Evolutionary conservation across 2,888 invertebrate species (phyloP).

Genomic region (Aradus depressus): DNA sequence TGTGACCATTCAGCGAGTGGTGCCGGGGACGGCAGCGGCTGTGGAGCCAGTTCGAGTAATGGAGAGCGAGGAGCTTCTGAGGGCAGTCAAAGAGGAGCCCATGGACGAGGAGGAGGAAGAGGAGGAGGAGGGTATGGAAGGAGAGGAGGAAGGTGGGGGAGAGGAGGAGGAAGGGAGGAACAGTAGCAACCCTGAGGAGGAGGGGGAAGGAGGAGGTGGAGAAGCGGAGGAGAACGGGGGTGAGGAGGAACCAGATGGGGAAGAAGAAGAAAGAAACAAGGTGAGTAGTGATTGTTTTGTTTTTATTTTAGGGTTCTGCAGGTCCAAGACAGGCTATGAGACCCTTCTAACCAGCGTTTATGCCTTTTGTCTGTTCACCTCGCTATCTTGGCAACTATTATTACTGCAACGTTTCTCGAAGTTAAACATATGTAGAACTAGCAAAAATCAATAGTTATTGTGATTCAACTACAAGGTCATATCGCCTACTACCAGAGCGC

Average conservation of each 20-base stretch:
- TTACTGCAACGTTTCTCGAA: no score
- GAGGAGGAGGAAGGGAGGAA: conserved; percentile 26
- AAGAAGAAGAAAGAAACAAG: conserved; percentile 18
- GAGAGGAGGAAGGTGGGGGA: conserved; percentile 27
- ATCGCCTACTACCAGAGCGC: no score
- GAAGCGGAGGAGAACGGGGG: conserved; percentile 16
- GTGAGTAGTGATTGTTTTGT: no score
- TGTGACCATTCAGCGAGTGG: conserved; percentile 47
- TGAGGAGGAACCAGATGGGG: conserved; percentile 16
- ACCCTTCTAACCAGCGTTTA: no score
- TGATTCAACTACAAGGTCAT: no score
- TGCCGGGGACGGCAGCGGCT: conserved; percentile 22
- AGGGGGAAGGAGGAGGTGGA: conserved; percentile 17
- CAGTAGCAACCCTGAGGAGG: conserved; percentile 21
- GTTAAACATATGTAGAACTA: no score
- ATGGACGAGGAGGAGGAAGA: conserved; percentile 20
- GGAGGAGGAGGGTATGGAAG: conserved; percentile 13
- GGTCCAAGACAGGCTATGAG: no score
- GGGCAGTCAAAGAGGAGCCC: conserved; percentile 26
- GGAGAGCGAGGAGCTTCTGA: conserved; percentile 24
- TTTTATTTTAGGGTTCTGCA: no score
- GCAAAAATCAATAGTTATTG: no score
- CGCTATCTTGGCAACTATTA: no score
- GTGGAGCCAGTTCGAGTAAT: conserved; percentile 18
- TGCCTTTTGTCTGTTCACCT: no score